Evolutionary conservation across 1,140 invertebrate genomes (phyloP), one percentile per base, ranked within the genome.

Genomic region (Zaprionus inermis): DNA sequence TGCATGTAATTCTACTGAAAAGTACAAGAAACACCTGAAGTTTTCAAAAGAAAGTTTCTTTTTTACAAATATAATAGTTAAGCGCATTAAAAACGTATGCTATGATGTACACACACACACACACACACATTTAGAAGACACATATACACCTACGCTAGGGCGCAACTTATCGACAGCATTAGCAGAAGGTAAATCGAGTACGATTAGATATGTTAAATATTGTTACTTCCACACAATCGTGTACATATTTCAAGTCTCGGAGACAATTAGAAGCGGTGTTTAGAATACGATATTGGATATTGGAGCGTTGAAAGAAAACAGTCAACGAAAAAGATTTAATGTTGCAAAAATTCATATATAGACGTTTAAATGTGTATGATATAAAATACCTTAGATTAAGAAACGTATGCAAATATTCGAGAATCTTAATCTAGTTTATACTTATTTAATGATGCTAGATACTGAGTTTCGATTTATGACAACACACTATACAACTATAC

Each of bases 31-130:
- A 83, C 81, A 91, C 89, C 89, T 91, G 89, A 91, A 89, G 89
- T 89, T 91, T 91, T 91, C 89, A 91, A 91, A 91, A 71, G 84
- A 84, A 88, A 85, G 89, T 91, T 91, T 91, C 89, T 91, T 91
- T 91, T 91, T 76, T 91, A 78, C 54, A 59, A 79, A 79, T 72
- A 81, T 76, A 64, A 80, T 71, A 78, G 38, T 63, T 90, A 90
- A 79, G 83, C 36, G 72, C 76, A 67, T 81, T 79, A 60, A 81
- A 60, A 72, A 61, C 65, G 68, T 67, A 75, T 56, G 34, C 56
- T 55, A 65, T 46, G 46, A 78, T 69, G 75, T 46, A 69, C 24
- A 71, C 28, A 76, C 58, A 76, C 32, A 76, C 51, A 44, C 57
- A 71, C 56, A 79, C 44, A 59, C 63, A 84, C 69, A 71, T 63